These are phyloP conservation scores for Apeltes quadracus DNA, from an alignment of 2,113 vertebrate genomes.

Conservation along the genomic window DNA sequence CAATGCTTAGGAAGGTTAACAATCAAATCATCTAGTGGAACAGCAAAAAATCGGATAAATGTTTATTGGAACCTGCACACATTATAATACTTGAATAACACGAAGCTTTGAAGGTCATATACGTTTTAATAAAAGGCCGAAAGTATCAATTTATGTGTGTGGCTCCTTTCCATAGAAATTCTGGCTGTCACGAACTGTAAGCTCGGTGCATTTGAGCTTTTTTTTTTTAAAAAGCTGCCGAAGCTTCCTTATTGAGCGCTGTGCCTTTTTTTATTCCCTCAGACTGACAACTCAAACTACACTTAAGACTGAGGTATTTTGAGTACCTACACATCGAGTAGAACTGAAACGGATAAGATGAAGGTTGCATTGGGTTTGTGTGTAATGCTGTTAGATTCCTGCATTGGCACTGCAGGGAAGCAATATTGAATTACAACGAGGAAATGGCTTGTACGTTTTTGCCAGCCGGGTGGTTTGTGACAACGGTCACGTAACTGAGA, in stretches of 20 bases:
- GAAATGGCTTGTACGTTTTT: slow-evolving; percentile 14
- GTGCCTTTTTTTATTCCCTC: slow-evolving; percentile 29
- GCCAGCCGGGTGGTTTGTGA: neutral
- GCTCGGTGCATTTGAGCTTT: slow-evolving; percentile 27
- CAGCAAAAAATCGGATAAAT: slow-evolving; percentile 5
- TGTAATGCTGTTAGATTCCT: slow-evolving; percentile 31
- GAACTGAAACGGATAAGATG: slow-evolving; percentile 29
- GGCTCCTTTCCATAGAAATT: slow-evolving; percentile 38
- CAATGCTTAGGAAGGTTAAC: too few species aligned
- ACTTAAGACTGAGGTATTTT: slow-evolving; percentile 7
- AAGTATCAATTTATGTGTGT: slow-evolving; percentile 53
- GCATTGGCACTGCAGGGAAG: slow-evolving; percentile 21
- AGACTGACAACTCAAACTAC: neutral
- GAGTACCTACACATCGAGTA: slow-evolving; percentile 15
- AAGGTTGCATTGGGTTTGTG: slow-evolving; percentile 30
- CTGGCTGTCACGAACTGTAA: slow-evolving; percentile 38
- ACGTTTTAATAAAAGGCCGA: slow-evolving; percentile 24
- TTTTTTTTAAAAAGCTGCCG: slow-evolving; percentile 18
- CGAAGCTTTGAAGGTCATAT: slow-evolving; percentile 16
- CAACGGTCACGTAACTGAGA: neutral
- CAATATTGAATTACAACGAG: slow-evolving; percentile 9
- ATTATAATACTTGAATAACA: slow-evolving; percentile 12
- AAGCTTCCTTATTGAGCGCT: slow-evolving; percentile 33
- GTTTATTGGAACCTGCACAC: slow-evolving; percentile 12
- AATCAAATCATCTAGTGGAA: neutral